Base-by-base conservation (phyloP, 2,113 vertebrate species). In the Oncorhynchus tshawytscha region DNA sequence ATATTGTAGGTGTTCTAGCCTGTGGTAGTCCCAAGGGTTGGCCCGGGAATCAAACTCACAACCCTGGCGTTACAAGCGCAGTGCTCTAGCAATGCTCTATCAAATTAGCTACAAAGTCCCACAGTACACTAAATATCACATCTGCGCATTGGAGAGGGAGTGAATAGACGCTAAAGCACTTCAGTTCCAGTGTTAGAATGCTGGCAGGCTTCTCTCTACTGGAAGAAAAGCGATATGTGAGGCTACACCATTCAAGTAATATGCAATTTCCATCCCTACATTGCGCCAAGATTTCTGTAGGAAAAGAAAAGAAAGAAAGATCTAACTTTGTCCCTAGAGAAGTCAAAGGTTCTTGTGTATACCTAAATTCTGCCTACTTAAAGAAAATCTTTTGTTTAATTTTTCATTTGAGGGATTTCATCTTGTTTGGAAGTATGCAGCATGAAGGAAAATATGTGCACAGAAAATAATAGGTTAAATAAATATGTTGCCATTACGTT, bases 271-370 rank as follows among this genome's bases (percentile, higher is more conserved):
- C 54, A 68, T 68, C 54, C 22, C 57, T 4, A 29, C 69, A n/a
- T 29, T 72, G 39, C 71, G 75, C 69, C 64, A 48, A 49, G 31
- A 70, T 76, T 66, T 71, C 59, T 71, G 45, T 54, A 49, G 31
- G 18, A 68, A 68, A 67, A 15, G 13, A 25, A 27, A 66, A 31
- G 29, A 67, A n/a, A 16, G 11, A 34, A 67, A 31, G 66, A 67
- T 45, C 39, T 45, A 20, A 34, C 27, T 13, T 29, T 9, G 29
- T 4, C 29, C 31, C 27, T 29, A 11, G 7, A 7, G 39, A 45
- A 45, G 9, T 45, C 39, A 45, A 45, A 11, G 59, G 59, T 62
- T 62, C n/a, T 62, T 62, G 59, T 9, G 59, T 9, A 9, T 9
- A 39, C 59, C 59, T 60, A 20, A 60, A 60, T 22, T 60, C 59